Evolutionary conservation across 1,140 invertebrate species (phyloP).

Genomic region (Brachionus rotundiformis): DNA sequence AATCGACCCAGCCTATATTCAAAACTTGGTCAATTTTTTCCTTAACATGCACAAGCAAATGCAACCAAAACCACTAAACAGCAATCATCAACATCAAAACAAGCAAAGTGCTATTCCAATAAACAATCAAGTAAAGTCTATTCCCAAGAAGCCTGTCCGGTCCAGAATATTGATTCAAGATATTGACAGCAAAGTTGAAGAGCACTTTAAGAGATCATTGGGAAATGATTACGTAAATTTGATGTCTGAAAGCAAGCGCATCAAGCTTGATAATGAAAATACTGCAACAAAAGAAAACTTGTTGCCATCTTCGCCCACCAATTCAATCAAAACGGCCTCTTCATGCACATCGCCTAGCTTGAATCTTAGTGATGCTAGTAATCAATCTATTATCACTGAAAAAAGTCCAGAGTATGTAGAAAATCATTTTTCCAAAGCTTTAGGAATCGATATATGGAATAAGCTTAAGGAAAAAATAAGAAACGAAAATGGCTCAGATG

Average conservation of each 20-base stretch:
- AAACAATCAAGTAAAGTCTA: neutral
- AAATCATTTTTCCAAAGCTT: slow-evolving; percentile 31
- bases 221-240: slow-evolving; percentile 37
- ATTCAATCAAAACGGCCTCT: neutral
- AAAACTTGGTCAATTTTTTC: neutral
- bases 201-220: slow-evolving; percentile 37
- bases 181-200: slow-evolving; percentile 4
- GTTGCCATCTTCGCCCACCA: neutral
- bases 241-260: neutral
- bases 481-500: slow-evolving; percentile 4
- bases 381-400: neutral
- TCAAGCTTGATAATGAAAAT: neutral
- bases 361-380: slow-evolving; percentile 2
- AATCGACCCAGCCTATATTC: slow-evolving; percentile 11
- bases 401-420: slow-evolving; percentile 13
- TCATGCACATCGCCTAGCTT: slow-evolving; percentile 10
- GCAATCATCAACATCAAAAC: neutral
- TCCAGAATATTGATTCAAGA: neutral
- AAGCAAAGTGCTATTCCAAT: neutral
- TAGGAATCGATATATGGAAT: slow-evolving; percentile 43
- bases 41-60: neutral
- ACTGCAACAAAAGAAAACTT: neutral
- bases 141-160: neutral
- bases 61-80: neutral
- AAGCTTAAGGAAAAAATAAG: slow-evolving; percentile 37